These are phyloP conservation scores for Drosophila buzzatii DNA, from an alignment of 2,888 invertebrate genomes.

Conservation along the genomic window DNA sequence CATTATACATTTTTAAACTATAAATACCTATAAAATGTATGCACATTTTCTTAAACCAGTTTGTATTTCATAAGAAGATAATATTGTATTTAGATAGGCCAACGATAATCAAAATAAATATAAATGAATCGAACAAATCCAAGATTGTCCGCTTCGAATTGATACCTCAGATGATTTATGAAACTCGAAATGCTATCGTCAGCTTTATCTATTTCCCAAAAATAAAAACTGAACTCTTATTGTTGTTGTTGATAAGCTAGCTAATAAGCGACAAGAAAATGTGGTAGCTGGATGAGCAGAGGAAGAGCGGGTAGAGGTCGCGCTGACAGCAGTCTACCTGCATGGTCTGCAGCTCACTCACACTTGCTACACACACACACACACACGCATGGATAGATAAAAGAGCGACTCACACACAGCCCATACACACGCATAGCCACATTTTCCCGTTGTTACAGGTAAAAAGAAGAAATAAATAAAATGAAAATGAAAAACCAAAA, in stretches of 20 bases:
- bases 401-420: constrained; percentile 42
- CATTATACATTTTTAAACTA: no score
- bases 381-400: constrained; percentile 49
- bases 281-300: constrained; percentile 52
- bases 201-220: constrained; percentile 32
- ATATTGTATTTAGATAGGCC: background rate
- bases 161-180: constrained; percentile 36
- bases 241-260: constrained; percentile 62
- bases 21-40: no score
- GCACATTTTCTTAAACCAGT: background rate
- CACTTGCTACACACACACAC: constrained; percentile 20
- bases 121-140: background rate
- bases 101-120: background rate
- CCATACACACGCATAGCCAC: constrained; percentile 37
- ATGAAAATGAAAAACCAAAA: constrained; percentile 35
- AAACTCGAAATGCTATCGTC: constrained; percentile 21
- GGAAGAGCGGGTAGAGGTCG: constrained; percentile 4
- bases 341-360: constrained; percentile 42
- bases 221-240: constrained; percentile 37
- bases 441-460: constrained; percentile 77
- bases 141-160: constrained; percentile 2
- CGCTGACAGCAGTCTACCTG: constrained; percentile 40
- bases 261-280: constrained; percentile 73
- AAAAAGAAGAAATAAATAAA: constrained; percentile 38
- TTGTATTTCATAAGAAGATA: background rate